Percentiles rank a stretch among this genome's conserved stretches.
Evolutionary conservation across 2,113 vertebrate genomes (phyloP).

Genomic region (Hyperopisus bebe): DNA sequence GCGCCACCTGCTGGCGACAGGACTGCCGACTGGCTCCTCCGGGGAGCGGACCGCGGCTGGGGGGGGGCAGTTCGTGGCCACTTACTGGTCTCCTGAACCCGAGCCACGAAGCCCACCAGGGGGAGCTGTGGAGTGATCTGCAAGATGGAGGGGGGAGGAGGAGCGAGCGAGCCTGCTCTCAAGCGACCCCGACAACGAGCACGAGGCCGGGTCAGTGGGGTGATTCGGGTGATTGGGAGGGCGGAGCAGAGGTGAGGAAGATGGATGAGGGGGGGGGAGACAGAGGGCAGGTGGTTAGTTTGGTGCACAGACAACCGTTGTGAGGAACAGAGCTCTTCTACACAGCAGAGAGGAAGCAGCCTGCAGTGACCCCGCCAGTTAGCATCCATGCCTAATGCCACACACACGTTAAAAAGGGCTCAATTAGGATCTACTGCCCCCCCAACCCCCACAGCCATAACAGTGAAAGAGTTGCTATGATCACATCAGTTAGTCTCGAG

Average conservation of each 20-base stretch:
- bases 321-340: neutral
- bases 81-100: slow-evolving; percentile 99
- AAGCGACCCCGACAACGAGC: slow-evolving; percentile 43
- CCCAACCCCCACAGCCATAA: neutral
- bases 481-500: neutral
- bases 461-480: neutral
- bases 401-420: neutral
- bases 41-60: neutral
- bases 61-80: slow-evolving; percentile 54
- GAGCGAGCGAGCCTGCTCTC: slow-evolving; percentile 79
- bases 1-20: neutral
- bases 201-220: slow-evolving; percentile 3
- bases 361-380: neutral
- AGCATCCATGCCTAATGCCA: neutral
- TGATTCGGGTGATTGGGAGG: slow-evolving; percentile 10
- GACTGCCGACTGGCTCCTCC: too few relatives aligned
- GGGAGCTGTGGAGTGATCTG: slow-evolving; percentile 99
- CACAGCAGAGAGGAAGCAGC: neutral
- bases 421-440: neutral
- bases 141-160: slow-evolving; percentile 93
- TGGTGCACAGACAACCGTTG: neutral
- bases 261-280: neutral
- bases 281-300: neutral
- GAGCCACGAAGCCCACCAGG: slow-evolving; percentile 99
- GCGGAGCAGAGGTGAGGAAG: neutral